These are phyloP conservation scores for Mastigias papua DNA, from an alignment of 30 jellyfish, hydroid and myxozoan species.

Conservation along the genomic window DNA sequence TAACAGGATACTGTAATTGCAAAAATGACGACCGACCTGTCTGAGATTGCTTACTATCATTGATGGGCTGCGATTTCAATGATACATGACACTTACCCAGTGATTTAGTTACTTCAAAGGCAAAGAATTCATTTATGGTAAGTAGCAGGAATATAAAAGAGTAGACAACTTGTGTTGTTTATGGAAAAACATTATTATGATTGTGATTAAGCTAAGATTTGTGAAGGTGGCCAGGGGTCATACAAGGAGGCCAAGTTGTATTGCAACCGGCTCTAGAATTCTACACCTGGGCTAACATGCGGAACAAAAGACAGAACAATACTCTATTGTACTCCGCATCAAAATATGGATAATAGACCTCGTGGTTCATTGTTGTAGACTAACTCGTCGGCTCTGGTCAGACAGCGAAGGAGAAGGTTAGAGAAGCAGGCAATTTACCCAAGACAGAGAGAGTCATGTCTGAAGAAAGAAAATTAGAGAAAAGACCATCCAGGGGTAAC, in stretches of 20 bases:
- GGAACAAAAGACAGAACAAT: conserved; percentile 62
- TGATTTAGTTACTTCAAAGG: no score
- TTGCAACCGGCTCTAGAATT: conserved; percentile 45
- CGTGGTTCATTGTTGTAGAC: conserved; percentile 68
- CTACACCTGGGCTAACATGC: conserved; percentile 81
- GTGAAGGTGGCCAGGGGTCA: conserved; percentile 50
- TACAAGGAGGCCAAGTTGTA: neutral
- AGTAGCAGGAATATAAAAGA: no score
- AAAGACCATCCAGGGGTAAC: conserved; percentile 61
- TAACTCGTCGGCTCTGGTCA: conserved; percentile 35
- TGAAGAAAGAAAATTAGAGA: conserved; percentile 37
- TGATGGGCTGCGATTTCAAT: no score
- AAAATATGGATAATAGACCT: conserved; percentile 70
- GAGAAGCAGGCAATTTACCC: conserved; percentile 23
- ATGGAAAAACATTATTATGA: neutral
- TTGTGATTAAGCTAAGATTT: neutral
- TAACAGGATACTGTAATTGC: no score
- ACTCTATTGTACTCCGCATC: conserved; percentile 60
- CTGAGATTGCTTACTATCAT: no score
- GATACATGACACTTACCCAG: no score
- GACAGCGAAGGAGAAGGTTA: conserved; percentile 40
- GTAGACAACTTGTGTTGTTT: neutral
- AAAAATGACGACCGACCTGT: no score
- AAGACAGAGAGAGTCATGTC: conserved; percentile 42
- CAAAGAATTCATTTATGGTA: no score